phyloP scores from a whole-genome alignment of 2,797 vertebrate genomes.

The Adelosebastes latens region DNA sequence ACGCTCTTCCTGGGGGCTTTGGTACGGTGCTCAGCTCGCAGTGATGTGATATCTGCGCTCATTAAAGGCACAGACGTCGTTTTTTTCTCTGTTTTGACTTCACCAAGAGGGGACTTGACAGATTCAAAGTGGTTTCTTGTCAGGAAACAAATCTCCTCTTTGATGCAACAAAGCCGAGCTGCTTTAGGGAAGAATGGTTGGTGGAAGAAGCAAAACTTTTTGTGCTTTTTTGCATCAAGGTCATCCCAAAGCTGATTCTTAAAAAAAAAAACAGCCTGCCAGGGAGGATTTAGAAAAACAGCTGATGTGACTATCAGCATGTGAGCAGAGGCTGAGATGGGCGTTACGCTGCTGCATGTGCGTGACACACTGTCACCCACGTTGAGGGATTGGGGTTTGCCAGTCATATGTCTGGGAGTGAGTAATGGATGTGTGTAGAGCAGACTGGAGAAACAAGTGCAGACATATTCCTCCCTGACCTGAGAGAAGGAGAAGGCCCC shows the following conservation, averaged over 20 bases:
- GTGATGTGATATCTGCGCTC: slow-evolving; percentile 14
- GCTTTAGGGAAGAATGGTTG: neutral
- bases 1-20: neutral
- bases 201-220: neutral
- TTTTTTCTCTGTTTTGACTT: slow-evolving; percentile 31
- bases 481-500: slow-evolving; percentile 16
- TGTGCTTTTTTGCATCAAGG: neutral
- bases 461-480: slow-evolving; percentile 67
- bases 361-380: slow-evolving; percentile 55
- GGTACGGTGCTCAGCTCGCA: neutral
- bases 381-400: slow-evolving; percentile 50
- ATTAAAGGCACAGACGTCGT: slow-evolving; percentile 16
- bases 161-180: neutral
- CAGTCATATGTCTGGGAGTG: slow-evolving; percentile 76
- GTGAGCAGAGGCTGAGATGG: slow-evolving; percentile 47
- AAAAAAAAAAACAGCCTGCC: slow-evolving; percentile 7
- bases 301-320: slow-evolving; percentile 68
- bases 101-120: slow-evolving; percentile 4
- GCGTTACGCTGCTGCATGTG: slow-evolving; percentile 34
- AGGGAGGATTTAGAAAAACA: slow-evolving; percentile 58
- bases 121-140: slow-evolving; percentile 11
- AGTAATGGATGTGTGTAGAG: slow-evolving; percentile 63
- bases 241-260: slow-evolving; percentile 2
- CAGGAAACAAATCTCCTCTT: slow-evolving; percentile 1
- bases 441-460: slow-evolving; percentile 59